Base-by-base conservation (phyloP, 2,113 vertebrate species). In the Sinocyclocheilus anshuiensis region DNA sequence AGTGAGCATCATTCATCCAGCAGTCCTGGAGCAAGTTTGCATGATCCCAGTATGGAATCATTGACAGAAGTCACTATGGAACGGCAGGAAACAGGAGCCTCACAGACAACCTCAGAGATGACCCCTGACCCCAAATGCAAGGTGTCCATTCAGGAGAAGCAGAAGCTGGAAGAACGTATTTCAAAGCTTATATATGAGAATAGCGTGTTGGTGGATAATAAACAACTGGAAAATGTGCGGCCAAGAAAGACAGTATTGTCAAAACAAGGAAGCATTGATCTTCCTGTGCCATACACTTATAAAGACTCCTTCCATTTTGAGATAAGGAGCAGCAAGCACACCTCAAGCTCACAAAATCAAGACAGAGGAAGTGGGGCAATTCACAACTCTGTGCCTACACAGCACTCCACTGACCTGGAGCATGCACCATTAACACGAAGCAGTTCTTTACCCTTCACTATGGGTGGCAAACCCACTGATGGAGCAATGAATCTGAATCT, bases 231-330 rank as follows among this genome's bases (percentile, higher is more conserved):
- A 85, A 96, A 95, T 0, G 97, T 99, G 6, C 94, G 97, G 65
- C 98, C 98, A 18, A 94, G 98, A 81, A 99, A 98, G 93, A 98
- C 96, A 0, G 91, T 96, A 81, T 90, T 98, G 71, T 98, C 96
- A 22, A 98, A 98, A 78, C 98, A 98, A 91, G 98, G 97, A 4
- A 99, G 98, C 91, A 97, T 99, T 1, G 98, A 99, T 90, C 95
- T 99, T 77, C 97, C 98, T 5, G 94, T 97, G 97, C 97, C 97
- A 0, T 98, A 99, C 69, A 98, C 96, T 0, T 99, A 97, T 90
- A 98, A 98, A 88, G 97, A 98, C 91, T 99, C 98, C 6, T 99
- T 99, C 88, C 98, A 98, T 91, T 99, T 99, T 84, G 98, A 98
- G 86, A 97, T 99, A 90, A 96, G 90, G 82, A 92, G 89, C 0